These are phyloP conservation scores for Mola mola DNA, from an alignment of 2,113 vertebrate species.

Conservation along the genomic window DNA sequence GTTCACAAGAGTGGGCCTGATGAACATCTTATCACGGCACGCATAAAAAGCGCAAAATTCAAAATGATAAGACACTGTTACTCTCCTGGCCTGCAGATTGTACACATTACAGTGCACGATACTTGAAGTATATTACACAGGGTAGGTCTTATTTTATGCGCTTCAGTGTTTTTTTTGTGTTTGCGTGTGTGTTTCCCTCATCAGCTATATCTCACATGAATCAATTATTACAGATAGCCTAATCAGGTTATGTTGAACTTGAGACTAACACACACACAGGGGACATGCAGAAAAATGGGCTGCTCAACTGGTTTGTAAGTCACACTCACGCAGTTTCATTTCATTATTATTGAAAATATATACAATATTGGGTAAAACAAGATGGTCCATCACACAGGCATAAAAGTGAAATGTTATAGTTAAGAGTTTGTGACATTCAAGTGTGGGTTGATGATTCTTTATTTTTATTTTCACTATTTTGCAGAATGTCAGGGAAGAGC, in stretches of 20 bases:
- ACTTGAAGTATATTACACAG: neutral
- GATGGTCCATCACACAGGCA: no score
- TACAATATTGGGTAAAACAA: no score
- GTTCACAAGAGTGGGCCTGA: no score
- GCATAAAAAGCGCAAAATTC: no score
- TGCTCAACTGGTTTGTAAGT: conserved; percentile 24
- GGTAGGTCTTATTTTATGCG: neutral
- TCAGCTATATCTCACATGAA: conserved; percentile 6
- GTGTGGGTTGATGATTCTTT: neutral
- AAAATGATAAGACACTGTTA: no score
- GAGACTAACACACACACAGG: conserved; percentile 26
- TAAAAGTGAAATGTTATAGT: conserved; percentile 7
- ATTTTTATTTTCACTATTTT: neutral
- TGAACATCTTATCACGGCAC: no score
- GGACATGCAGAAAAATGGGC: conserved; percentile 26
- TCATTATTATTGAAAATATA: no score
- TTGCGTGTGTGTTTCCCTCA: neutral
- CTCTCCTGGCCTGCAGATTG: no score
- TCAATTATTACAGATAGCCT: conserved; percentile 21
- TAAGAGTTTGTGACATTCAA: neutral
- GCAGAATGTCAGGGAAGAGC: neutral
- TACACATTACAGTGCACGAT: no score
- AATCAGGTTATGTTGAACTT: conserved; percentile 21
- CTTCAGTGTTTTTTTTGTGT: neutral
- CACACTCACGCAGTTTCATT: no score